These are phyloP conservation scores for Myripristis jacobus DNA, from an alignment of 2,797 vertebrate species.

Conservation along the genomic window DNA sequence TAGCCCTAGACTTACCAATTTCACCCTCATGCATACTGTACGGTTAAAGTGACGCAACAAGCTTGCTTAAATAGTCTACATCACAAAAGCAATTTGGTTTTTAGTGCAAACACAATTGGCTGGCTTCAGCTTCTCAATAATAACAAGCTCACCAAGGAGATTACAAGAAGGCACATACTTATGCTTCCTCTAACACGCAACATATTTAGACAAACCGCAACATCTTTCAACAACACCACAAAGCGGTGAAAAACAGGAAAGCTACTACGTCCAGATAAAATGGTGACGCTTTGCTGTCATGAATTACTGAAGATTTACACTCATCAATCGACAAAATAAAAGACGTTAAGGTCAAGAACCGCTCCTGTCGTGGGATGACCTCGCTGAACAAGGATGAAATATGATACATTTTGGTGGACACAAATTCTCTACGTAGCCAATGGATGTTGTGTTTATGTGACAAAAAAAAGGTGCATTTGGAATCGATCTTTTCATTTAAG, in stretches of 20 bases:
- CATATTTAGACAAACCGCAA: conserved; percentile 86
- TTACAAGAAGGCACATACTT: conserved; percentile 90
- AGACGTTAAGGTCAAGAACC: conserved; percentile 34
- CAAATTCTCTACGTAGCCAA: conserved; percentile 64
- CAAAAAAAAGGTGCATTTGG: conserved; percentile 66
- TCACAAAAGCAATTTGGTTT: conserved; percentile 89
- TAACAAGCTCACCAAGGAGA: conserved; percentile 89
- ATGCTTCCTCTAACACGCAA: conserved; percentile 89
- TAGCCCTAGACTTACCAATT: conserved; percentile 85
- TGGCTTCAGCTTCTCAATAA: conserved; percentile 89
- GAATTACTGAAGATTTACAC: conserved; percentile 74
- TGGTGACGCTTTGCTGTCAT: conserved; percentile 72
- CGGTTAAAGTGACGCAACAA: conserved; percentile 90
- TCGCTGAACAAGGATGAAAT: conserved; percentile 52
- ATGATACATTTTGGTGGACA: conserved; percentile 64
- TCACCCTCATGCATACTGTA: conserved; percentile 90
- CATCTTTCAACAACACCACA: conserved; percentile 86
- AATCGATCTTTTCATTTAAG: conserved; percentile 32
- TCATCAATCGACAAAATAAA: conserved; percentile 65
- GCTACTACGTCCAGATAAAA: conserved; percentile 85
- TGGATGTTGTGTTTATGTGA: conserved; percentile 51
- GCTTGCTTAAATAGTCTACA: conserved; percentile 88
- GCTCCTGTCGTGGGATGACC: conserved; percentile 56
- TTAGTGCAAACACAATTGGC: conserved; percentile 91
- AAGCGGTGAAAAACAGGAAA: conserved; percentile 85